Percentiles rank a stretch among this genome's conserved stretches.
These are phyloP conservation scores for Pteropus rufus DNA, from an alignment of 2,797 vertebrate species.

Conservation along the genomic window DNA sequence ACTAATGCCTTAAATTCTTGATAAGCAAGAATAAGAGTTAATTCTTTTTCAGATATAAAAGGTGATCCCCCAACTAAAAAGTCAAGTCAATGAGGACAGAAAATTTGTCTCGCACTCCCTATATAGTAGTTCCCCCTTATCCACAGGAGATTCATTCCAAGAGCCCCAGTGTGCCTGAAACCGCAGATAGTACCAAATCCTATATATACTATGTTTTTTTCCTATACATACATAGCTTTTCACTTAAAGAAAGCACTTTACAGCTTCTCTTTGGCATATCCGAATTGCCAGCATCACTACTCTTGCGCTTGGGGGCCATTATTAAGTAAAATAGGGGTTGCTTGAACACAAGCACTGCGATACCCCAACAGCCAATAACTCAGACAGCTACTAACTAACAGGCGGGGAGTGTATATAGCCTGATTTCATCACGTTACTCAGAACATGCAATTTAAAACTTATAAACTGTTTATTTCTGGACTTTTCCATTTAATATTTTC, in stretches of 20 bases:
- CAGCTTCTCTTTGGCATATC: background rate
- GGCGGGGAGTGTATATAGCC: background rate
- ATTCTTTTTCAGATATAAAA: slow-evolving; percentile 15
- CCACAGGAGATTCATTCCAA: background rate
- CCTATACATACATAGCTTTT: background rate
- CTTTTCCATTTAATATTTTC: background rate
- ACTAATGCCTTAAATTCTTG: slow-evolving; percentile 5
- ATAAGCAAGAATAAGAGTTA: slow-evolving; percentile 13
- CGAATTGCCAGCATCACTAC: background rate
- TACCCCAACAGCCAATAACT: background rate
- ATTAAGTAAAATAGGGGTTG: background rate
- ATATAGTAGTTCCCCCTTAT: background rate
- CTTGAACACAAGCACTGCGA: background rate
- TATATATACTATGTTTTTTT: background rate
- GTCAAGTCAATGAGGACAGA: background rate
- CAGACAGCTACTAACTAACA: background rate
- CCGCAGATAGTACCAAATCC: background rate
- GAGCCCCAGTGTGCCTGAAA: background rate
- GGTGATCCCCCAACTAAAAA: background rate
- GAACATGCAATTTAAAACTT: background rate
- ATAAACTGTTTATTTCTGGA: background rate
- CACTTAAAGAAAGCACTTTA: background rate
- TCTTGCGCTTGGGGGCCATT: background rate
- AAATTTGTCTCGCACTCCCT: background rate
- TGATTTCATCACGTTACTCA: background rate